Evolutionary conservation across 2,888 invertebrate genomes (phyloP).

Genomic region (Drosophila sordidula): DNA sequence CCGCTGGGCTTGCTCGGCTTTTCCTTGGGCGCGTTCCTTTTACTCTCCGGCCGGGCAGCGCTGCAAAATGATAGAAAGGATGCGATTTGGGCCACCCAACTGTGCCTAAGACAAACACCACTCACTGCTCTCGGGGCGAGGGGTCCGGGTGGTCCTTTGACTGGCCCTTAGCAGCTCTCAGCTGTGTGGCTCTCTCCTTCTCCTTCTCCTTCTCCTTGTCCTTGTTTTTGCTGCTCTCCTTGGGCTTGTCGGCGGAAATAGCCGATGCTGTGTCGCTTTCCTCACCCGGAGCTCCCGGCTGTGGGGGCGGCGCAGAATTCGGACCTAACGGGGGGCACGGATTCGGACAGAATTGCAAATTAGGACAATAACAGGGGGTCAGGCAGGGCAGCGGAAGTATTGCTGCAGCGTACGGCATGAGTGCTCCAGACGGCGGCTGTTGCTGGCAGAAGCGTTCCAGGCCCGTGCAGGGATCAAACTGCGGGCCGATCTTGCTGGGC

Average conservation of each 20-base stretch:
- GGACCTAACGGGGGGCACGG: neutral
- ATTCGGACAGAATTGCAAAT: slow-evolving; percentile 1
- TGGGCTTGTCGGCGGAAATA: neutral
- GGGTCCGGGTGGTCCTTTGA: neutral
- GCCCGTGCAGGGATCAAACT: slow-evolving; percentile 70
- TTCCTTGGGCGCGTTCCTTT: neutral
- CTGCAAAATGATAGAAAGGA: neutral
- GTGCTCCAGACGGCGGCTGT: neutral
- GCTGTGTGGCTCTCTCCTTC: too few relatives aligned
- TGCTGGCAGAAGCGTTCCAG: neutral
- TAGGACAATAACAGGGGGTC: slow-evolving; percentile 4
- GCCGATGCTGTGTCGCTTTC: too few relatives aligned
- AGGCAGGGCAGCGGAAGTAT: neutral
- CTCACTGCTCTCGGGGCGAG: too few relatives aligned
- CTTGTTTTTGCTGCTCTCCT: neutral
- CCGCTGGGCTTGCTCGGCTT: neutral
- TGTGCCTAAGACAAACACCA: too few relatives aligned
- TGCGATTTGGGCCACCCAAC: too few relatives aligned
- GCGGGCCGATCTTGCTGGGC: slow-evolving; percentile 36
- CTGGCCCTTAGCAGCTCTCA: neutral
- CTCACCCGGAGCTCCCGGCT: neutral
- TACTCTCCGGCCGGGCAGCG: neutral
- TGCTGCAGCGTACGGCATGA: neutral
- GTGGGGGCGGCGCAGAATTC: neutral
- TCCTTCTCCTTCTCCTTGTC: neutral